Percentiles rank a stretch among this genome's conserved stretches.
phyloP scores from a whole-genome alignment of 2,888 invertebrate genomes.

The Peribatodes rhomboidaria region DNA sequence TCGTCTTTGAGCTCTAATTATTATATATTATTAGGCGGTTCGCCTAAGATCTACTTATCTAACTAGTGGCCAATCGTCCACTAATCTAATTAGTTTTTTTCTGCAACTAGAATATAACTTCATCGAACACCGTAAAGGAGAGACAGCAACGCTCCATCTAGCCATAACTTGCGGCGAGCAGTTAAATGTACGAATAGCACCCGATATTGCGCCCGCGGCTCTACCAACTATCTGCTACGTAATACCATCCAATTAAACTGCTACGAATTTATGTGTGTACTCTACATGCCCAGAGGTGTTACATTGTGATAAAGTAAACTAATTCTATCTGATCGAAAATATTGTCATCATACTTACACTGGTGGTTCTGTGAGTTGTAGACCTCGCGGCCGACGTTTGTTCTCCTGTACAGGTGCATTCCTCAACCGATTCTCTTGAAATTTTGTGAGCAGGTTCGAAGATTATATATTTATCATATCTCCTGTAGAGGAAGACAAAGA shows the following conservation, averaged over 20 bases:
- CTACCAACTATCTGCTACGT: constrained; percentile 70
- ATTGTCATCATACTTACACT: background rate
- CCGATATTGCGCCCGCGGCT: constrained; percentile 73
- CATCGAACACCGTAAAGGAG: constrained; percentile 16
- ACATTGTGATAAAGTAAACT: constrained; percentile 10
- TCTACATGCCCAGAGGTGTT: constrained; percentile 59
- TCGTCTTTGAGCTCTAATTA: no score
- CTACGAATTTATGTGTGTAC: constrained; percentile 70
- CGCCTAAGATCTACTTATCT: no score
- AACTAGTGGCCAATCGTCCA: no score
- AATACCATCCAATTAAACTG: constrained; percentile 79
- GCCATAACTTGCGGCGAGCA: constrained; percentile 70
- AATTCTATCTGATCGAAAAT: background rate
- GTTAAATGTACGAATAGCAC: constrained; percentile 74
- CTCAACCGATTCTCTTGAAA: no score
- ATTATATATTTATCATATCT: no score
- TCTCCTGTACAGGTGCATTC: no score
- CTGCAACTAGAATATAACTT: background rate
- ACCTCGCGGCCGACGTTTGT: no score
- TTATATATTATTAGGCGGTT: no score
- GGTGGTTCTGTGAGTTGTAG: no score
- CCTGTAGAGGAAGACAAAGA: no score
- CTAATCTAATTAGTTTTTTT: no score
- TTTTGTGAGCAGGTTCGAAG: no score
- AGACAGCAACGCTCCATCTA: constrained; percentile 26